These are phyloP conservation scores for Eupithecia tripunctaria DNA, from an alignment of 2,888 invertebrate species.

Conservation along the genomic window DNA sequence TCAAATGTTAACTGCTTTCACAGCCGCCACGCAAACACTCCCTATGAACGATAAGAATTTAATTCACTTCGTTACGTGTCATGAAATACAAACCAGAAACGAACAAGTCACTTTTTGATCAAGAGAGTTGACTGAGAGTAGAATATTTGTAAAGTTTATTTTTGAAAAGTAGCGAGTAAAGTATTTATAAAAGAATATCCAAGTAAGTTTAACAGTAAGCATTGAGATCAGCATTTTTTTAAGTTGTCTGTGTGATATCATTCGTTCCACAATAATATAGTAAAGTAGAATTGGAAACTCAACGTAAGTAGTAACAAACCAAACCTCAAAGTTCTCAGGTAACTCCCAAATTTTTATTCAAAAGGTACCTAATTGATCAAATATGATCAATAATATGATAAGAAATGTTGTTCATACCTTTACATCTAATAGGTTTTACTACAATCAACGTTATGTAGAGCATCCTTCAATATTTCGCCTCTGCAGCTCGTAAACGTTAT, in stretches of 20 bases:
- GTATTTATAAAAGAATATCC: too few species aligned
- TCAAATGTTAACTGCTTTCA: not conserved
- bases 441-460: not conserved
- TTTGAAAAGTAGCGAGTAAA: not conserved
- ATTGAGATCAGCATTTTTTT: not conserved
- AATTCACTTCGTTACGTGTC: not conserved
- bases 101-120: not conserved
- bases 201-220: not conserved
- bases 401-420: not conserved
- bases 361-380: too few species aligned
- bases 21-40: not conserved
- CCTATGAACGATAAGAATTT: not conserved
- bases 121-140: not conserved
- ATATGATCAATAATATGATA: too few species aligned
- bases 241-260: not conserved
- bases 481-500: constrained; percentile 19
- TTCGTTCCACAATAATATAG: not conserved
- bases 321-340: too few species aligned
- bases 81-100: not conserved
- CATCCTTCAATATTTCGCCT: constrained; percentile 3
- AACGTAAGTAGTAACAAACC: not conserved
- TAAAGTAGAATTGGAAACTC: not conserved
- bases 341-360: too few species aligned
- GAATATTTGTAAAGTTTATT: not conserved
- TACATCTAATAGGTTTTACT: not conserved